These are phyloP conservation scores for Dipodomys spectabilis DNA, from an alignment of 2,113 vertebrate genomes.

Conservation along the genomic window DNA sequence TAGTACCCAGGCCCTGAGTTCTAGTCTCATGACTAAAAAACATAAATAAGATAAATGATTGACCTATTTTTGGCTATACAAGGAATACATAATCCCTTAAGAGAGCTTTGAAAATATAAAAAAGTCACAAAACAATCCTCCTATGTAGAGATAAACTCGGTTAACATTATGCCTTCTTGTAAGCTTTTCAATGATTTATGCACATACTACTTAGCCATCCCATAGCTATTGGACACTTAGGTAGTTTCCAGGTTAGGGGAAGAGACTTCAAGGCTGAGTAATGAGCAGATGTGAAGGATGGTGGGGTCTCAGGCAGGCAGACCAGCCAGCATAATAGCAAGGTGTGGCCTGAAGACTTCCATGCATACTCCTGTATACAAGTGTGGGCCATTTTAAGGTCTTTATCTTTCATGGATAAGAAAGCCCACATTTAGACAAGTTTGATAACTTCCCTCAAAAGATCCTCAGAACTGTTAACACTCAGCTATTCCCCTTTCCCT, in stretches of 20 bases:
- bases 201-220: not conserved
- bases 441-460: not conserved
- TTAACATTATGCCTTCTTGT: not conserved
- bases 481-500: not conserved
- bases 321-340: not conserved
- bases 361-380: not conserved
- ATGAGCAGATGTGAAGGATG: not conserved
- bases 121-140: not conserved
- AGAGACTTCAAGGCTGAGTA: not conserved
- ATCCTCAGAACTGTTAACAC: not conserved
- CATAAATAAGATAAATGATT: too few relatives aligned
- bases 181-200: not conserved
- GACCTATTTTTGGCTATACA: not conserved
- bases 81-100: not conserved
- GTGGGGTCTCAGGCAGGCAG: rapidly evolving
- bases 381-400: too few relatives aligned
- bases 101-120: slow-evolving; percentile 21
- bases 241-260: slow-evolving; percentile 40
- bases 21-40: too few relatives aligned
- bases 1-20: too few relatives aligned
- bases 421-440: not conserved
- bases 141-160: slow-evolving; percentile 9
- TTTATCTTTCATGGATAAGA: not conserved
- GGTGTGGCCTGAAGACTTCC: not conserved
- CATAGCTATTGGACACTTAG: not conserved